These are phyloP conservation scores for Sussaba pulchella DNA, from an alignment of 2,888 invertebrate genomes.

Conservation along the genomic window DNA sequence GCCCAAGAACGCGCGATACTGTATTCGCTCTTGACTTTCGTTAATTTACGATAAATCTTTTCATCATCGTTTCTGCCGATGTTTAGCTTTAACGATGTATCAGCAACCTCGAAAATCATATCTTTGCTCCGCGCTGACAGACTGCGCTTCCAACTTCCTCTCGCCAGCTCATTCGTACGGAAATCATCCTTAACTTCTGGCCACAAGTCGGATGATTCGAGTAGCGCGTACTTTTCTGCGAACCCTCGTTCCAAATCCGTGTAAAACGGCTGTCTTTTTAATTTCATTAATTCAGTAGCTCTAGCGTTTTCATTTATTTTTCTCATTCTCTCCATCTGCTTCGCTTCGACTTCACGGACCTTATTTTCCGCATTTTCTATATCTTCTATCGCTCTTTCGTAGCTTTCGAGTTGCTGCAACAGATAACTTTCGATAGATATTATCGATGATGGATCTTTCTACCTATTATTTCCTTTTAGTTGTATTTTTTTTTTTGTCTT, in stretches of 20 bases:
- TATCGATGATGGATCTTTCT: too few relatives aligned
- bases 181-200: conserved; percentile 67
- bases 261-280: conserved; percentile 74
- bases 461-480: too few relatives aligned
- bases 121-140: conserved; percentile 45
- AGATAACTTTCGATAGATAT: not conserved
- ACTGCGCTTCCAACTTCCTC: conserved; percentile 64
- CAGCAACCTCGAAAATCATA: conserved; percentile 41
- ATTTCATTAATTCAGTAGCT: conserved; percentile 72
- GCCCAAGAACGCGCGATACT: conserved; percentile 29
- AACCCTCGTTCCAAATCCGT: conserved; percentile 64
- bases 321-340: conserved; percentile 70
- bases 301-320: conserved; percentile 69
- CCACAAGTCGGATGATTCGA: conserved; percentile 77
- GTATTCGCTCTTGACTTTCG: conserved; percentile 53
- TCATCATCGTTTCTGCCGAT: conserved; percentile 61
- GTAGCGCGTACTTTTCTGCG: conserved; percentile 74
- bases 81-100: not conserved
- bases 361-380: conserved; percentile 73
- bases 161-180: conserved; percentile 71
- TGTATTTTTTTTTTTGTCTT: too few relatives aligned
- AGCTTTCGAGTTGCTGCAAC: conserved; percentile 66
- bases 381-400: conserved; percentile 66
- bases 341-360: conserved; percentile 75
- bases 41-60: conserved; percentile 59